Conservation (phyloP, 2,113 vertebrate genomes). For the Epinephelus fuscoguttatus region DNA sequence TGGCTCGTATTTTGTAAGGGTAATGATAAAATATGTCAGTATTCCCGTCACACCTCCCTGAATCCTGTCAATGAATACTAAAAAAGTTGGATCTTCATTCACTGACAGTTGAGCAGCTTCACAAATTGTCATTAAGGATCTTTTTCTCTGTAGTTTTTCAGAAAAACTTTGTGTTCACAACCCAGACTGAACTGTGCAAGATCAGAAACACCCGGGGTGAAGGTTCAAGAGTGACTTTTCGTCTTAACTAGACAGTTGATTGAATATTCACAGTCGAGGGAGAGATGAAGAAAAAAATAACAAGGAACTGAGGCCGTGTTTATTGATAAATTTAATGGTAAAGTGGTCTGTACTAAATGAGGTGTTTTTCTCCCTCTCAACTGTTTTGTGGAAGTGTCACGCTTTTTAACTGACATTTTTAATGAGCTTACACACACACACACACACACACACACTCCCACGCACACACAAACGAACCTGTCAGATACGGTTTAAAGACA, state of each 20-base stretch:
- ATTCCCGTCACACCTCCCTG: not conserved
- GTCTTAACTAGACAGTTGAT: constrained; percentile 62
- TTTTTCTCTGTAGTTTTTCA: constrained; percentile 45
- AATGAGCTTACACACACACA: constrained; percentile 58
- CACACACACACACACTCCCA: constrained; percentile 25
- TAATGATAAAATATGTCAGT: not conserved
- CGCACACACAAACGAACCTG: constrained; percentile 65
- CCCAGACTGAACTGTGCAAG: constrained; percentile 51
- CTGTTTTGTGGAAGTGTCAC: constrained; percentile 56
- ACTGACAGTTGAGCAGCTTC: constrained; percentile 38
- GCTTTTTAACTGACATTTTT: constrained; percentile 73
- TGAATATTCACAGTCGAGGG: constrained; percentile 51
- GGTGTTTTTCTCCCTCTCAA: constrained; percentile 59
- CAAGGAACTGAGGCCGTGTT: constrained; percentile 47
- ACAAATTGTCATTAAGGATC: constrained; percentile 52
- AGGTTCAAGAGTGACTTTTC: constrained; percentile 58
- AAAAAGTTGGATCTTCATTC: constrained; percentile 40
- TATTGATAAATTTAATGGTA: constrained; percentile 66
- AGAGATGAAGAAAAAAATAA: constrained; percentile 33
- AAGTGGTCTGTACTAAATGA: constrained; percentile 58
- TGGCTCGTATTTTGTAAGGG: constrained; percentile 8
- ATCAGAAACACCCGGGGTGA: constrained; percentile 63
- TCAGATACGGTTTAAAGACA: constrained; percentile 72
- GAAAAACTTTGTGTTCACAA: constrained; percentile 47
- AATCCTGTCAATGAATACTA: constrained; percentile 32